phyloP scores from a whole-genome alignment of 1,140 invertebrate species.

The Eriosoma lanigerum region DNA sequence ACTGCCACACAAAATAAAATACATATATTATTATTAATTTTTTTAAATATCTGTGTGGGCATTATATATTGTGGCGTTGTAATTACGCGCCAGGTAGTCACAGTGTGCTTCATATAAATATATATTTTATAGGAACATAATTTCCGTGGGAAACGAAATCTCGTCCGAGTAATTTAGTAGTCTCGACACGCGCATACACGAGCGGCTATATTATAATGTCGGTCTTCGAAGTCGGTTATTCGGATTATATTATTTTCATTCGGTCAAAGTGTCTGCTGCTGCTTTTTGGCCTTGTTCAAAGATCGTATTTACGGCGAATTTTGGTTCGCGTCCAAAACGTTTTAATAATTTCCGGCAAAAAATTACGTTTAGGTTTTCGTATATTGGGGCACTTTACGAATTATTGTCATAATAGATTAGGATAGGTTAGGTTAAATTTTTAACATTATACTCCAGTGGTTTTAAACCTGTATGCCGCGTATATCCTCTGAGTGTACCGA shows the following conservation, averaged over 20 bases:
- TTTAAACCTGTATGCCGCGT: too few relatives aligned
- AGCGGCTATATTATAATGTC: neutral
- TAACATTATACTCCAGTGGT: too few relatives aligned
- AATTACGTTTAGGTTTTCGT: neutral
- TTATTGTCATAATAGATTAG: too few relatives aligned
- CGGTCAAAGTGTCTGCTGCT: neutral
- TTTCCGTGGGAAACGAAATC: conserved; percentile 43
- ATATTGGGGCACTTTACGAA: too few relatives aligned
- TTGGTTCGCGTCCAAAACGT: neutral
- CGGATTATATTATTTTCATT: too few relatives aligned
- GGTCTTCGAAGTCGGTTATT: neutral
- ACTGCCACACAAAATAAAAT: too few relatives aligned
- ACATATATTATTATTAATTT: too few relatives aligned
- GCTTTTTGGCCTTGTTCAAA: neutral
- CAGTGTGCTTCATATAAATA: too few relatives aligned
- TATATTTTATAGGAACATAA: neutral
- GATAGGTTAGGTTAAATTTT: too few relatives aligned
- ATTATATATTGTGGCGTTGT: too few relatives aligned
- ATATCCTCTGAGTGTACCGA: too few relatives aligned
- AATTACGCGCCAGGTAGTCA: neutral
- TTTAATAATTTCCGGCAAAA: neutral
- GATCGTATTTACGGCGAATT: neutral
- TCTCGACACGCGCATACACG: conserved; percentile 23
- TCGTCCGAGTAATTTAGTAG: conserved; percentile 41
- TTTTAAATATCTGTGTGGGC: too few relatives aligned